These are phyloP conservation scores for Drosophila ochracea DNA, from an alignment of 2,888 invertebrate genomes.

Conservation along the genomic window DNA sequence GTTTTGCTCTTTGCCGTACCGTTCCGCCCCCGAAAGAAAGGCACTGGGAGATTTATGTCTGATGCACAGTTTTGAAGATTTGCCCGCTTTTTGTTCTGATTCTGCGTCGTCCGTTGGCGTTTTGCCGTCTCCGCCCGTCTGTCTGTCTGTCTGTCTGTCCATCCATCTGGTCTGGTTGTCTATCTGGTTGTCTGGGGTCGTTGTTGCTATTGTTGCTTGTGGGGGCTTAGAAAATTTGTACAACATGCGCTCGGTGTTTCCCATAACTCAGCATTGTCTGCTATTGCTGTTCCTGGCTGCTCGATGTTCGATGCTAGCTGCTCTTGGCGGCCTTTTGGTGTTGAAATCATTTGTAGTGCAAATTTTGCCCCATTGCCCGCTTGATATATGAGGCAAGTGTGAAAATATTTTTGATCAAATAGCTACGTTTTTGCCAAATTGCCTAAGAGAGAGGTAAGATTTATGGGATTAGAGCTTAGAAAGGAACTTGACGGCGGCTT, in stretches of 20 bases:
- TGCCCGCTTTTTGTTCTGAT: conserved; percentile 61
- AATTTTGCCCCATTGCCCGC: conserved; percentile 74
- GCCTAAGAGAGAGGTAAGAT: conserved; percentile 59
- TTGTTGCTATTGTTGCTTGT: conserved; percentile 57
- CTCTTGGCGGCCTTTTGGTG: conserved; percentile 77
- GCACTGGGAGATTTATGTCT: conserved; percentile 76
- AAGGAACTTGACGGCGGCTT: conserved; percentile 54
- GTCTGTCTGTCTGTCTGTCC: neutral
- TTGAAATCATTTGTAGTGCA: conserved; percentile 84
- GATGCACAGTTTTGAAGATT: conserved; percentile 69
- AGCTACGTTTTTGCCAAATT: conserved; percentile 58
- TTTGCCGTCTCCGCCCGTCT: conserved; percentile 35
- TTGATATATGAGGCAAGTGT: conserved; percentile 82
- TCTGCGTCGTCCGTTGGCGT: conserved; percentile 68
- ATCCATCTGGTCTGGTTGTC: conserved; percentile 21
- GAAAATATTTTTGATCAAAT: conserved; percentile 81
- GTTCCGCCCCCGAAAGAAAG: conserved; percentile 73
- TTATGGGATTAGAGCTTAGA: conserved; percentile 64
- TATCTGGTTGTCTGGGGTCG: conserved; percentile 19
- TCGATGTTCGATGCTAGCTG: conserved; percentile 12
- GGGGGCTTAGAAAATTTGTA: conserved; percentile 75
- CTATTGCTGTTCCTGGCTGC: conserved; percentile 28
- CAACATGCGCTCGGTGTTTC: conserved; percentile 75
- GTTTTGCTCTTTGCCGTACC: conserved; percentile 64
- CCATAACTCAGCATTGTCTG: conserved; percentile 77